phyloP scores from a whole-genome alignment of 2,888 invertebrate genomes.

The Drosophila kanekoi region DNA sequence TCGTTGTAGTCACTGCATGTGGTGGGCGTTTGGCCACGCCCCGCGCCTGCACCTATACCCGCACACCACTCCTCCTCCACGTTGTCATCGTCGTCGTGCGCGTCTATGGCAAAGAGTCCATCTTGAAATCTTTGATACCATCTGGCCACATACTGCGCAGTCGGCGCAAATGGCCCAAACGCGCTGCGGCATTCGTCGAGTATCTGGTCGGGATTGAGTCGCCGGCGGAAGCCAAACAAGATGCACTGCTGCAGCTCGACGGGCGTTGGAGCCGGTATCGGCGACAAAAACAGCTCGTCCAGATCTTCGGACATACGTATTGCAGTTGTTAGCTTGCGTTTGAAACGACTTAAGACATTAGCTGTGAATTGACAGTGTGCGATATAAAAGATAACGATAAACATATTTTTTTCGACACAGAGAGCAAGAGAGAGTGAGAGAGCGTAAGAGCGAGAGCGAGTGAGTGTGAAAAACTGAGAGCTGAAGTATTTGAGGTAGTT shows the following conservation, averaged over 20 bases:
- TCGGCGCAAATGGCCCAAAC: conserved; percentile 71
- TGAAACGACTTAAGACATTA: conserved; percentile 73
- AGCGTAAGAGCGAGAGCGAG: conserved; percentile 7
- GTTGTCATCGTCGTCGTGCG: conserved; percentile 55
- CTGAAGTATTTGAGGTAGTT: conserved; percentile 24
- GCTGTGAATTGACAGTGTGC: conserved; percentile 56
- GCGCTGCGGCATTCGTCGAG: conserved; percentile 70
- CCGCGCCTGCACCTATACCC: conserved; percentile 14
- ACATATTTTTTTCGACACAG: conserved; percentile 22
- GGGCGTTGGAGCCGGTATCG: conserved; percentile 69
- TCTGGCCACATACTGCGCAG: conserved; percentile 66
- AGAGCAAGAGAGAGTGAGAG: neutral
- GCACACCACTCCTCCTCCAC: conserved; percentile 56
- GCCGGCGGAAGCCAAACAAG: conserved; percentile 70
- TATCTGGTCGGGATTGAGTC: conserved; percentile 69
- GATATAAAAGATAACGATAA: conserved; percentile 30
- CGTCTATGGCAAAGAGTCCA: conserved; percentile 61
- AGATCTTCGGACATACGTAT: conserved; percentile 72
- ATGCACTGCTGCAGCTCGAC: conserved; percentile 74
- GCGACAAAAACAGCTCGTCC: conserved; percentile 68
- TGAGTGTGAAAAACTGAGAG: conserved; percentile 3
- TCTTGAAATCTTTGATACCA: conserved; percentile 74
- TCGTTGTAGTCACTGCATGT: conserved; percentile 70
- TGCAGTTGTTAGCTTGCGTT: conserved; percentile 50
- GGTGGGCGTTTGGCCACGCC: conserved; percentile 62